Conservation (phyloP, 2,797 vertebrate species). For the Eidolon dupreanum region DNA sequence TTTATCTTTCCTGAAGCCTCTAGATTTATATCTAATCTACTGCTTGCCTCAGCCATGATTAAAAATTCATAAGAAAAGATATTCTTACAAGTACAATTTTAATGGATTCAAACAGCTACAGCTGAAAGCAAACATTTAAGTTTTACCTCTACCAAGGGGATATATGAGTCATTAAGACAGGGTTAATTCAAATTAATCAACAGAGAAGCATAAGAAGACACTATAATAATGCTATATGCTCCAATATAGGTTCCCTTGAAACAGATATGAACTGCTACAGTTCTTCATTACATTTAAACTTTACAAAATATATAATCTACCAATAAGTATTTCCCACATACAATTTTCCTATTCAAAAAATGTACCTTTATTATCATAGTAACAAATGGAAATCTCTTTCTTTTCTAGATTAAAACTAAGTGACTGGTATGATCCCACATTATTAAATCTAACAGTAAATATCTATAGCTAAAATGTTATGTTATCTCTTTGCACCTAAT, state of each 20-base stretch:
- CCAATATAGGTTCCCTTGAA: slow-evolving; percentile 7
- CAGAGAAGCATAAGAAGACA: slow-evolving; percentile 45
- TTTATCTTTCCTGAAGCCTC: slow-evolving; percentile 62
- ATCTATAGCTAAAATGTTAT: not conserved
- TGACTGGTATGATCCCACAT: not conserved
- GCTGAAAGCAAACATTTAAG: slow-evolving; percentile 53
- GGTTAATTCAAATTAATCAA: slow-evolving; percentile 36
- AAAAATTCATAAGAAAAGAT: slow-evolving; percentile 77
- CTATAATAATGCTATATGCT: not conserved
- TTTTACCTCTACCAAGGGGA: slow-evolving; percentile 41
- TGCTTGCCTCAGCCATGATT: slow-evolving; percentile 69
- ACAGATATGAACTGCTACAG: not conserved
- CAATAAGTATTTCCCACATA: slow-evolving; percentile 38
- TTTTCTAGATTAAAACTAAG: slow-evolving; percentile 8
- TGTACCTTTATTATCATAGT: not conserved
- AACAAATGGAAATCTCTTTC: slow-evolving; percentile 22
- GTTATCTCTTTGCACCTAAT: not conserved
- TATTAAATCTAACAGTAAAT: slow-evolving; percentile 45
- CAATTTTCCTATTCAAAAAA: not conserved
- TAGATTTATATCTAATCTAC: slow-evolving; percentile 66
- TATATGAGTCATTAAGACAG: slow-evolving; percentile 2
- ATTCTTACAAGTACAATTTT: slow-evolving; percentile 59
- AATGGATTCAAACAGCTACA: slow-evolving; percentile 44
- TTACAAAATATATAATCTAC: slow-evolving; percentile 36
- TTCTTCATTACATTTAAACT: slow-evolving; percentile 26